Conservation (phyloP, 2,113 vertebrate genomes). For the Leptosomus discolor region DNA sequence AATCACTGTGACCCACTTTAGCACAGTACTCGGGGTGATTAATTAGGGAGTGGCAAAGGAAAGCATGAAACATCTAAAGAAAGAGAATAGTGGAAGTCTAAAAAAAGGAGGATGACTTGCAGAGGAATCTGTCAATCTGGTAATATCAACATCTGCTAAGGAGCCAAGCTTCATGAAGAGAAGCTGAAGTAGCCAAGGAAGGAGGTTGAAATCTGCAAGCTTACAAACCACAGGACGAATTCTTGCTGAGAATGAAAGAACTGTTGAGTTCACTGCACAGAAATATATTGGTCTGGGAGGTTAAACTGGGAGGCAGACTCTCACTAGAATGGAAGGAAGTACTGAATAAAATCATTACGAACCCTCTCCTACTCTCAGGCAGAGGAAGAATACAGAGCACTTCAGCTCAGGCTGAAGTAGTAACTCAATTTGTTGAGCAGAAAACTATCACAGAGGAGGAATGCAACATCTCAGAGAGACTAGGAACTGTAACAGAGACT, state of each 20-base stretch:
- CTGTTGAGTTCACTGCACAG: neutral
- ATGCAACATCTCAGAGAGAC: neutral
- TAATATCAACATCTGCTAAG: neutral
- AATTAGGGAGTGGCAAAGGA: neutral
- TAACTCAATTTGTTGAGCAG: neutral
- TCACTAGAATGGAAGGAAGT: neutral
- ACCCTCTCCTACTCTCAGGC: neutral
- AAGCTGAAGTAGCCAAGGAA: neutral
- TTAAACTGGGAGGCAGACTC: neutral
- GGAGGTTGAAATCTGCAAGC: neutral
- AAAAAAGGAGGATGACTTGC: neutral
- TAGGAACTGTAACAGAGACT: neutral
- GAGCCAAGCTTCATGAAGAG: neutral
- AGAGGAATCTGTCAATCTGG: neutral
- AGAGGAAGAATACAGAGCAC: neutral
- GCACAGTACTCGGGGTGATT: neutral
- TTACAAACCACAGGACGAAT: neutral
- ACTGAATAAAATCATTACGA: neutral
- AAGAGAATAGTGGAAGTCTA: neutral
- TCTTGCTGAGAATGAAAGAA: neutral
- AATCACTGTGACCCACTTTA: neutral
- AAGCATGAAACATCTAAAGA: conserved; percentile 8
- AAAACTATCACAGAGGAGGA: neutral
- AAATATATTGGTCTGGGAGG: neutral
- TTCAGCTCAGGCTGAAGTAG: neutral